phyloP scores from a whole-genome alignment of 2,797 vertebrate genomes.

The Enteromius anoplus region DNA sequence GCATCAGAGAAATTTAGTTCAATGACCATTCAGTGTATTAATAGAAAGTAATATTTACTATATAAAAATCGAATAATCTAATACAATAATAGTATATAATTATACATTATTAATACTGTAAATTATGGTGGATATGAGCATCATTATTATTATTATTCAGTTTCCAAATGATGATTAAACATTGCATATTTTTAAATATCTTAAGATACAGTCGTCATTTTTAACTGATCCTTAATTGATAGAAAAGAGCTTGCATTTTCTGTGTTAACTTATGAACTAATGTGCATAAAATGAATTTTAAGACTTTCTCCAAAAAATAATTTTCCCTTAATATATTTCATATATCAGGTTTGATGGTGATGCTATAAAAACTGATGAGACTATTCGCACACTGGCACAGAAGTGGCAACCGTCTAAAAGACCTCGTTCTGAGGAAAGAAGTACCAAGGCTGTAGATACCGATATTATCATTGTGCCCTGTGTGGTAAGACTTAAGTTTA shows the following conservation, averaged over 20 bases:
- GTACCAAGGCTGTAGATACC: constrained; percentile 91
- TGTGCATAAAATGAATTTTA: background rate
- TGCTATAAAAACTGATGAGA: constrained; percentile 91
- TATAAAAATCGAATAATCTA: background rate
- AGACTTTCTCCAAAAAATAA: background rate
- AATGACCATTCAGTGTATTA: too few species aligned
- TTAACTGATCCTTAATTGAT: background rate
- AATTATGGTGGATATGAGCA: background rate
- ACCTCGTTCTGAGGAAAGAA: constrained; percentile 85
- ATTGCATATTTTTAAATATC: background rate
- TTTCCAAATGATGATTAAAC: background rate
- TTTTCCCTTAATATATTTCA: background rate
- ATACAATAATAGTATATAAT: background rate
- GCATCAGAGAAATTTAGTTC: background rate
- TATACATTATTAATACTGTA: background rate
- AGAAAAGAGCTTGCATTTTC: background rate
- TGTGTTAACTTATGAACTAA: background rate
- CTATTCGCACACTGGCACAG: constrained; percentile 90
- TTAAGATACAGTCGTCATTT: background rate
- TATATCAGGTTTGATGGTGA: constrained; percentile 89
- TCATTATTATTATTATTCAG: background rate
- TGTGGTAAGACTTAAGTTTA: constrained; percentile 74
- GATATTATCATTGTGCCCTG: constrained; percentile 94
- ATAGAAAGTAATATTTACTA: background rate
- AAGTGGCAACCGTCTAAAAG: constrained; percentile 91